Percentiles rank a stretch among this genome's conserved stretches.
These are phyloP conservation scores for Pseudocheirus occidentalis DNA, from an alignment of 2,797 vertebrate species.

Conservation along the genomic window DNA sequence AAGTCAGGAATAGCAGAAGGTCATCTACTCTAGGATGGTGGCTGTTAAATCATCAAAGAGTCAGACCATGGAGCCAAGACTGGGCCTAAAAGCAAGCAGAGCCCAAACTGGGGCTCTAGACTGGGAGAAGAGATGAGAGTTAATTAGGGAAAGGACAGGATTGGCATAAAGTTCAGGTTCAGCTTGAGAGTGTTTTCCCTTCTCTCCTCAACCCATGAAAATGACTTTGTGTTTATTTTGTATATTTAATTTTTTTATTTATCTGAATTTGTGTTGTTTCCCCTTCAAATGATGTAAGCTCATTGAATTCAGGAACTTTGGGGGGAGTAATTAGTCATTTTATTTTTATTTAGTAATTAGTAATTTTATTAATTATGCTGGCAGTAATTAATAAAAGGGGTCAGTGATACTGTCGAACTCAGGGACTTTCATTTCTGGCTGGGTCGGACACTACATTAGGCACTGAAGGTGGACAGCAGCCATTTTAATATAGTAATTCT, in stretches of 20 bases:
- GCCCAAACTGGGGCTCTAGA: not conserved
- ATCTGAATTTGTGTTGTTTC: not conserved
- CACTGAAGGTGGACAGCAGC: not conserved
- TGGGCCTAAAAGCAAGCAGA: not conserved
- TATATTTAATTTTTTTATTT: not conserved
- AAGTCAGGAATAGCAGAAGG: not conserved
- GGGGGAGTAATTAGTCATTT: no score
- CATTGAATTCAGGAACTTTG: not conserved
- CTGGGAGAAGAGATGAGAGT: not conserved
- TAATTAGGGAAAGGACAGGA: not conserved
- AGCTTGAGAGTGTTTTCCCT: not conserved
- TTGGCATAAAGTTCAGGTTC: not conserved
- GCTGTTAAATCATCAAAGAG: not conserved
- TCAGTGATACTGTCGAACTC: not conserved
- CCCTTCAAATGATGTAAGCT: not conserved
- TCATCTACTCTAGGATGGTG: not conserved
- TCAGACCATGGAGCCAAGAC: not conserved
- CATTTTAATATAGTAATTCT: not conserved
- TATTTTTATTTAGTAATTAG: no score
- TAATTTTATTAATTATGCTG: no score
- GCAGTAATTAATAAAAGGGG: no score
- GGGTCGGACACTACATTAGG: not conserved
- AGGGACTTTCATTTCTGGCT: not conserved
- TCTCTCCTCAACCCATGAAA: not conserved
- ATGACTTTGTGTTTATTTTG: not conserved